A percentile compares a stretch with the other conserved stretches of the same genome.
Evolutionary conservation across 1,140 invertebrate species (phyloP).

Genomic region (Bicyclus anynana): DNA sequence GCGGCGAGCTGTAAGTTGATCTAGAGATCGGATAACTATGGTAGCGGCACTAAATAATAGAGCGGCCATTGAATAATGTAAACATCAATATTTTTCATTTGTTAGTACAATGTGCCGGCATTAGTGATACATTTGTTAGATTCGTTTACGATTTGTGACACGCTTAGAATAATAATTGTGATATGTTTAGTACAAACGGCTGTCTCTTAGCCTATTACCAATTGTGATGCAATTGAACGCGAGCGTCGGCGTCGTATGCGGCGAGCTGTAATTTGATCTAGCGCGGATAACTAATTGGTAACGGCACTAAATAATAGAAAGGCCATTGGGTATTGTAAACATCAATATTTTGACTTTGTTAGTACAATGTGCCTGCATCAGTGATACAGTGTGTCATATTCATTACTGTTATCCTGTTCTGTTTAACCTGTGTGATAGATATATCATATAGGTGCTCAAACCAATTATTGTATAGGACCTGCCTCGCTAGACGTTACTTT

Average conservation of each 20-base stretch:
- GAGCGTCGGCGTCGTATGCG: conserved; percentile 18
- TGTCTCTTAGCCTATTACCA: conserved; percentile 9
- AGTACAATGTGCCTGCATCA: background rate
- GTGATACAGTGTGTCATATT: background rate
- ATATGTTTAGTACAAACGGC: background rate
- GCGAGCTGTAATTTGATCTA: conserved; percentile 55
- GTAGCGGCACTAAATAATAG: conserved; percentile 44
- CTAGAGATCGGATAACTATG: conserved; percentile 55
- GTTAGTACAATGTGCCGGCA: background rate
- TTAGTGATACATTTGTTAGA: background rate
- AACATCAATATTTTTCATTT: conserved; percentile 17
- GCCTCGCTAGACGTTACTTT: no score
- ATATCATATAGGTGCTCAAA: no score
- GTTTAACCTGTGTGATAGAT: no score
- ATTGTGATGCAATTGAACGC: conserved; percentile 56
- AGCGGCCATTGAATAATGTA: conserved; percentile 36
- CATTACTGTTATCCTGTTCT: background rate
- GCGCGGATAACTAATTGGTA: conserved; percentile 58
- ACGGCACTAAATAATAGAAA: conserved; percentile 41
- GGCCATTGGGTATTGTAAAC: conserved; percentile 36
- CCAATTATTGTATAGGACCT: no score
- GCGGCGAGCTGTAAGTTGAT: conserved; percentile 50
- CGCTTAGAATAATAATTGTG: no score
- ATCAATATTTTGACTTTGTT: conserved; percentile 3
- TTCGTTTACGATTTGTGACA: no score